Evolutionary conservation across 2,888 invertebrate genomes (phyloP), one percentile per base, ranked within the genome.

Genomic region (Mycogona germanica): DNA sequence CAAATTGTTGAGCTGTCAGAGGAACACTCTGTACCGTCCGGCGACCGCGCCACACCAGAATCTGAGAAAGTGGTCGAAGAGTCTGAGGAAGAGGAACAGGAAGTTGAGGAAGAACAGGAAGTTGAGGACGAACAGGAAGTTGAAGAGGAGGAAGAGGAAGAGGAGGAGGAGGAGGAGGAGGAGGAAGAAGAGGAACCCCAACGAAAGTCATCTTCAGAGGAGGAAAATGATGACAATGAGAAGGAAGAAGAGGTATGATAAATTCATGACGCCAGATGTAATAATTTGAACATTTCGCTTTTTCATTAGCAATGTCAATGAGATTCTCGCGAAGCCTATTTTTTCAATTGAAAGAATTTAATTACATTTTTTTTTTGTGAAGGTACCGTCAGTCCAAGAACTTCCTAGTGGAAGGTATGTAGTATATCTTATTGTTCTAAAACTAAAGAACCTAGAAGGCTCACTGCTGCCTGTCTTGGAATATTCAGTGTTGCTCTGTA

Each of bases 21-120:
- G n/a, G 35, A 32, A n/a, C n/a, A n/a, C n/a, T n/a, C n/a, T n/a
- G n/a, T n/a, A n/a, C n/a, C n/a, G n/a, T n/a, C n/a, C n/a, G n/a
- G n/a, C n/a, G n/a, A n/a, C n/a, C 17, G 28, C 26, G 40, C 17
- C 28, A n/a, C 12, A 21, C 26, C 23, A 42, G 23, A 6, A 45
- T 9, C 41, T 69, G 53, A 67, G 68, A 57, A 70, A 70, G 1
- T 72, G 72, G 2, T 69, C 62, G n/a, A 70, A 68, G 40, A 68
- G 57, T 12, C 21, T 28, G 25, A 51, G 28, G 40, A 55, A 6
- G 50, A 56, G n/a, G 55, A 50, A 35, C 19, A 52, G 38, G 37
- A 56, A 32, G 42, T 57, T 46, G 57, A 38, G 3, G 55, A 45
- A 17, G 47, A 44, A 21, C 49, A 47, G n/a, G 59, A 58, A 50